Evolutionary conservation across 2,888 invertebrate genomes (phyloP), one percentile per base, ranked within the genome.

Genomic region (Maniola hyperantus): DNA sequence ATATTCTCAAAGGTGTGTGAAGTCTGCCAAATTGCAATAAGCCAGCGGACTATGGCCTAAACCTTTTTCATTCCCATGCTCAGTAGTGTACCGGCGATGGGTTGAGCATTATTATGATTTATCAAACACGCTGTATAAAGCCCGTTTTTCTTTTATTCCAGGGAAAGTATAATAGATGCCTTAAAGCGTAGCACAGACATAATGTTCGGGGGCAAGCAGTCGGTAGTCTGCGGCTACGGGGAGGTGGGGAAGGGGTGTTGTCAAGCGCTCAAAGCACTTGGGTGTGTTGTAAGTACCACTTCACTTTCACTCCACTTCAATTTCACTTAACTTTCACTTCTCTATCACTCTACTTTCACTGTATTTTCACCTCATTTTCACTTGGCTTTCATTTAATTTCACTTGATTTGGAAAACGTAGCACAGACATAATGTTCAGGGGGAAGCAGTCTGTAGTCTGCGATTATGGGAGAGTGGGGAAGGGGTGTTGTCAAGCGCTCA

Each of bases 391-490:
- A n/a, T n/a, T n/a, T n/a, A n/a, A n/a, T n/a, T n/a, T n/a, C n/a
- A n/a, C n/a, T n/a, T n/a, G n/a, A n/a, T n/a, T n/a, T n/a, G n/a
- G n/a, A 69, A 98, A 98, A 85, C 94, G 98, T 70, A 97, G 97
- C 44, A 98, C 98, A 6, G 99, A 99, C 81, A 95, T 99, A 11
- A 99, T 99, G 99, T 98, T 99, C 83, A 99, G 98, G 15, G 99
- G 99, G 0, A 99, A 99, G 83, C 98, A 98, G 90, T 97, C 98
- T 0, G 96, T 97, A 0, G 96, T 99, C 51, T 99, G 99, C 85
- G 99, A 99, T 0, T 99, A 99, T 82, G 99, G 99, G 1, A 99
- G 99, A 91, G 98, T 99, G 48, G 99, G 99, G 44, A 99, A 99
- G 88, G 99, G 99, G 0, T 99, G 99, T 87, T 97, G 98, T 73